These are phyloP conservation scores for Allobates femoralis DNA, from an alignment of 2,797 vertebrate genomes.

Conservation along the genomic window DNA sequence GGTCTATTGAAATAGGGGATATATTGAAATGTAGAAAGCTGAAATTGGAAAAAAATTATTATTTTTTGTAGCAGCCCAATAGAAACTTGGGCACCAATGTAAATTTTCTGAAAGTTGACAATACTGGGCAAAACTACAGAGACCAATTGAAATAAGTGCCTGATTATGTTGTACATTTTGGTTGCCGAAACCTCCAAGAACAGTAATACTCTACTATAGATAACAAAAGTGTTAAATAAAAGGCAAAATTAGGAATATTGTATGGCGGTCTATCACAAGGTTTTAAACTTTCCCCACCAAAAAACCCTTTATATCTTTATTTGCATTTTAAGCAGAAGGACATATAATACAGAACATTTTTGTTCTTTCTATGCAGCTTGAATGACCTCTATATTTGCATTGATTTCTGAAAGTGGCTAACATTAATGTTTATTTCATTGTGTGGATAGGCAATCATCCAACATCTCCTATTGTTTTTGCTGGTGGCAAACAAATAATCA, in stretches of 20 bases:
- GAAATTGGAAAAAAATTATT: neutral
- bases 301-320: no score
- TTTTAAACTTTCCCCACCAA: no score
- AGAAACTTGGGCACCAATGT: neutral
- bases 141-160: neutral
- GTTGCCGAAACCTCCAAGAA: neutral
- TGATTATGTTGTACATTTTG: neutral
- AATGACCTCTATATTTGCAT: no score
- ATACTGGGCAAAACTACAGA: neutral
- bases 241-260: neutral
- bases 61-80: neutral
- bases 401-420: no score
- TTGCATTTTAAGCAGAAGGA: neutral
- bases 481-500: no score
- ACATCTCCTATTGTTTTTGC: no score
- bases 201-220: neutral
- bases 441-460: no score
- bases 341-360: neutral
- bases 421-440: no score
- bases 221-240: neutral
- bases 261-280: no score
- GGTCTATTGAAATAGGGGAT: constrained; percentile 73
- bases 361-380: neutral
- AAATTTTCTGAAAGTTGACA: neutral
- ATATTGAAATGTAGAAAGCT: constrained; percentile 36